Base-by-base conservation (phyloP, 2,797 vertebrate genomes). In the Hydrocynus forskahlii region DNA sequence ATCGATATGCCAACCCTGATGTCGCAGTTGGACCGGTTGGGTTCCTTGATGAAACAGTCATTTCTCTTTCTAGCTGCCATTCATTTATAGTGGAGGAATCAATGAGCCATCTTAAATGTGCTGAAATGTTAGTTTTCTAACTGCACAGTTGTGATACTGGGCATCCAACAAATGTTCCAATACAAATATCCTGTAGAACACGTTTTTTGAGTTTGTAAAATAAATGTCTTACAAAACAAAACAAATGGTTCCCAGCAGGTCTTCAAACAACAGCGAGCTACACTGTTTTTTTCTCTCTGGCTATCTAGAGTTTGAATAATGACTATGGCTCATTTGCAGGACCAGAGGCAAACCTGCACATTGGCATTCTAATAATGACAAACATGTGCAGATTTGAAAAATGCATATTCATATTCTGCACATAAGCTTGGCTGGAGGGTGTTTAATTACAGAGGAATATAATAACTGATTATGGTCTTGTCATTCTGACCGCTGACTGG, bases 371-470 rank as follows among this genome's bases (percentile, higher is more conserved):
- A 74, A 40, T 74, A 74, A 74, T 40, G 71, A 57, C 54, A 74
- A 38, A 74, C 71, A 74, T 43, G 54, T 29, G 55, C 16, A 17
- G 25, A 55, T 57, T 55, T 54, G 17, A 72, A 73, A 73, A 19
- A 73, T 74, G 57, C 71, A 74, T 74, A 57, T 74, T 74, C 71
- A 74, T 74, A 57, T 74, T 59, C 2, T 38, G 35, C 0, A 7
- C 59, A 21, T 43, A 59, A 57, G 54, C 71, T 74, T 59, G 17
- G 54, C 71, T 59, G 29, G 54, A 59, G 29, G 71, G 21, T 59
- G 52, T 74, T 57, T 73, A 74, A 74, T 74, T 59, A 74, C 54
- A 59, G 29, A 40, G 71, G 71, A 74, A 43, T 59, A 59, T 17
- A 59, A 35, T n/a, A 40, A 55, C 19, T 9, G 50, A 55, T 72